These are phyloP conservation scores for Cetoscarus ocellatus DNA, from an alignment of 2,797 vertebrate genomes.

Conservation along the genomic window DNA sequence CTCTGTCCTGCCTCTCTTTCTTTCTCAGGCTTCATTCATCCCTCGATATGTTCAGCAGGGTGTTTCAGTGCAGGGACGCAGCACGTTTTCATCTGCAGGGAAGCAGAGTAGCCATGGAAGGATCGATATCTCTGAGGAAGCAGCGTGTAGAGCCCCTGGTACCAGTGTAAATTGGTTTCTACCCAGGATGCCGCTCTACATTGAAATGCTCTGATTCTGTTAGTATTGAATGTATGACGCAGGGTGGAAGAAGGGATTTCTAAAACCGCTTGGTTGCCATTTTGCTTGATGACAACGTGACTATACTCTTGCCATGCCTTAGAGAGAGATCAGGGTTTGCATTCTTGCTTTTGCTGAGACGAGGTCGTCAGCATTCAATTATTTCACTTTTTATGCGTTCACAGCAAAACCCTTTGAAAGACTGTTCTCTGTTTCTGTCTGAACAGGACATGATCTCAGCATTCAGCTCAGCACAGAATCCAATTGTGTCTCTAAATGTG, in stretches of 20 bases:
- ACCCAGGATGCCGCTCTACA: slow-evolving; percentile 25
- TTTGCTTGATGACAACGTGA: slow-evolving; percentile 38
- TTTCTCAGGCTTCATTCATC: slow-evolving; percentile 57
- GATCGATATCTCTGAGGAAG: slow-evolving; percentile 65
- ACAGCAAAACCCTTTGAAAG: slow-evolving; percentile 69
- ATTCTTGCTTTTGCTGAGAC: slow-evolving; percentile 66
- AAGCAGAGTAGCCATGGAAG: slow-evolving; percentile 41
- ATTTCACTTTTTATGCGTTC: slow-evolving; percentile 69
- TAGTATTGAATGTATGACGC: slow-evolving; percentile 27
- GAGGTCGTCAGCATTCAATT: slow-evolving; percentile 69
- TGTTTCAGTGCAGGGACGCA: slow-evolving; percentile 26
- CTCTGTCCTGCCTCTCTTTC: slow-evolving; percentile 31
- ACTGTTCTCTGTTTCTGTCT: slow-evolving; percentile 46
- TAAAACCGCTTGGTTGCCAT: slow-evolving; percentile 21
- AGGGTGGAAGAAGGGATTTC: slow-evolving; percentile 24
- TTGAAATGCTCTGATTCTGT: slow-evolving; percentile 21
- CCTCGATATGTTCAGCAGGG: slow-evolving; percentile 43
- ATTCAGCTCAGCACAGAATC: slow-evolving; percentile 39
- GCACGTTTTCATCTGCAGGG: slow-evolving; percentile 48
- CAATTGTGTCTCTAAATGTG: slow-evolving; percentile 56
- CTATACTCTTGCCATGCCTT: slow-evolving; percentile 42
- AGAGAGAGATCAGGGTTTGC: slow-evolving; percentile 50
- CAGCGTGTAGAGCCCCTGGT: slow-evolving; percentile 39
- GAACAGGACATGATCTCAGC: slow-evolving; percentile 62
- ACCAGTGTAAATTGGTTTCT: slow-evolving; percentile 38